Conservation (phyloP, 2,797 vertebrate genomes). For the Parauchenoglanis punctatus region DNA sequence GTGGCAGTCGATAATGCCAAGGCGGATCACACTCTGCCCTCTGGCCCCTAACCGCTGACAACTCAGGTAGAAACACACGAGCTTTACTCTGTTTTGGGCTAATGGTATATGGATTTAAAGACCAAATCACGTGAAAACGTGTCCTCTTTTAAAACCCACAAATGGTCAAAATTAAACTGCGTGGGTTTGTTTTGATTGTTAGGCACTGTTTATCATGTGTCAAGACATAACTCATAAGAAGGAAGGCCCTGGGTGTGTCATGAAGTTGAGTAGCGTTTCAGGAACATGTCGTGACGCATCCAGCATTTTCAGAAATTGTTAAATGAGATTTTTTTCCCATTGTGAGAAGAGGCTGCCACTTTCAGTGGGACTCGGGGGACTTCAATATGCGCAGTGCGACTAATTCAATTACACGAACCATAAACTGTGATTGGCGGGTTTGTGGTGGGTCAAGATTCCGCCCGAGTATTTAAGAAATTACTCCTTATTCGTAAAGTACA, state of each 20-base stretch:
- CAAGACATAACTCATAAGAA: background rate
- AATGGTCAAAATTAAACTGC: background rate
- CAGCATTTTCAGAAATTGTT: constrained; percentile 43
- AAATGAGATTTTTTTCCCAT: constrained; percentile 43
- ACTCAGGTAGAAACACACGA: constrained; percentile 41
- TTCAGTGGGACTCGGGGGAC: constrained; percentile 42
- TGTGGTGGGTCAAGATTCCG: constrained; percentile 44
- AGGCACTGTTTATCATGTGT: background rate
- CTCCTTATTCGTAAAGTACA: constrained; percentile 42
- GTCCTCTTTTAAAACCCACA: background rate
- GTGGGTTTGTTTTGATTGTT: background rate
- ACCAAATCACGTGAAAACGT: background rate
- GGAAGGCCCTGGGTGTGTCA: constrained; percentile 14
- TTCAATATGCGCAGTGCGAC: constrained; percentile 53
- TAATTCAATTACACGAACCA: constrained; percentile 57
- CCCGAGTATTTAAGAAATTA: constrained; percentile 36
- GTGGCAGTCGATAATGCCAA: constrained; percentile 83
- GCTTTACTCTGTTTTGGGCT: background rate
- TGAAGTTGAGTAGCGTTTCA: constrained; percentile 28
- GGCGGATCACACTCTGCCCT: constrained; percentile 81
- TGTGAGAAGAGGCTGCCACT: constrained; percentile 46
- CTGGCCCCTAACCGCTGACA: constrained; percentile 59
- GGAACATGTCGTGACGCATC: constrained; percentile 41
- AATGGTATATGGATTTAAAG: constrained; percentile 15
- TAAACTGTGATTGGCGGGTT: constrained; percentile 52